These are phyloP conservation scores for Epistrophella euchroma DNA, from an alignment of 2,888 invertebrate species.

Conservation along the genomic window DNA sequence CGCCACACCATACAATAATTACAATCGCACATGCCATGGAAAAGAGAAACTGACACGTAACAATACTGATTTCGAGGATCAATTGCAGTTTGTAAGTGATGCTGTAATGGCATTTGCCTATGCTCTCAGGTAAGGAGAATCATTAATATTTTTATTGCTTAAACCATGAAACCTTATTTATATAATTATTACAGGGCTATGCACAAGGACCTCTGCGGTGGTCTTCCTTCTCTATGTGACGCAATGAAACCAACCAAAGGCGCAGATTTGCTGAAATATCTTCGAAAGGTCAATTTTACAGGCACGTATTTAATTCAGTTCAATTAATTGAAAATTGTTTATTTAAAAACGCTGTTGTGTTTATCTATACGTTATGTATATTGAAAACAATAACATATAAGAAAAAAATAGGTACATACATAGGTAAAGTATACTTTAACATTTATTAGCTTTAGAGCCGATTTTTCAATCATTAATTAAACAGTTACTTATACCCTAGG, in stretches of 20 bases:
- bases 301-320: constrained; percentile 89
- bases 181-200: constrained; percentile 87
- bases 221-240: constrained; percentile 91
- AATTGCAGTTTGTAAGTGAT: constrained; percentile 98
- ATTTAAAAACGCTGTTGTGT: not conserved
- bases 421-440: too few relatives aligned
- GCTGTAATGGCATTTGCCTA: constrained; percentile 97
- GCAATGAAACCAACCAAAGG: constrained; percentile 96
- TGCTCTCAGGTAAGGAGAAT: constrained; percentile 88
- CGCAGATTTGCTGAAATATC: constrained; percentile 91
- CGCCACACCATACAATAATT: constrained; percentile 93
- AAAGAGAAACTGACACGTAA: constrained; percentile 89
- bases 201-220: constrained; percentile 92
- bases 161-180: not conserved
- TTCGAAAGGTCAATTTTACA: constrained; percentile 93
- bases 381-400: too few relatives aligned
- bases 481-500: too few relatives aligned
- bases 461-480: too few relatives aligned
- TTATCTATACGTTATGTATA: too few relatives aligned
- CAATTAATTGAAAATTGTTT: not conserved
- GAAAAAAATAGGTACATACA: too few relatives aligned
- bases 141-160: not conserved
- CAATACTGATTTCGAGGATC: constrained; percentile 95
- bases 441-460: too few relatives aligned
- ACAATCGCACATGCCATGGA: constrained; percentile 89